Conservation (phyloP, 2,797 vertebrate genomes). For the Catostomus latipinnis region DNA sequence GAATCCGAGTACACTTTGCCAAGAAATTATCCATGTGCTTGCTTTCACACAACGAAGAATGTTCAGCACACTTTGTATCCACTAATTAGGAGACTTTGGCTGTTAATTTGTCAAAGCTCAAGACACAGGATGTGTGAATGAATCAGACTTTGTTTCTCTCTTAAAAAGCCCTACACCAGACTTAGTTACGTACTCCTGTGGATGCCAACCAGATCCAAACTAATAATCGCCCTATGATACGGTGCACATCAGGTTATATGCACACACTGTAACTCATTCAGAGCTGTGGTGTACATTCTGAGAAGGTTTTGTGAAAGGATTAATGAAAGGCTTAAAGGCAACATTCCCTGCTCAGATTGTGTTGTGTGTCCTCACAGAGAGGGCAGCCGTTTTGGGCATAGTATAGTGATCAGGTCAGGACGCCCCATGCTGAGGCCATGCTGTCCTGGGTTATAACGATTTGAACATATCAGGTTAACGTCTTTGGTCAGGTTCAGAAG, state of each 20-base stretch:
- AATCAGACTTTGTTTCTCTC: slow-evolving; percentile 10
- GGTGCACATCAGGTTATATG: background rate
- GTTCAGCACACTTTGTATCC: background rate
- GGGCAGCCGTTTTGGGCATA: slow-evolving; percentile 10
- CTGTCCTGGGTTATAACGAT: slow-evolving; percentile 12
- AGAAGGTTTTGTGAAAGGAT: slow-evolving; percentile 45
- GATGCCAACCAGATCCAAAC: background rate
- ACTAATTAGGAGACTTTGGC: background rate
- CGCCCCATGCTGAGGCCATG: slow-evolving; percentile 37
- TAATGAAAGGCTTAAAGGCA: slow-evolving; percentile 43
- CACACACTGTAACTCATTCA: background rate
- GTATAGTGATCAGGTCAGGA: slow-evolving; percentile 35
- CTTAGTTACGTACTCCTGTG: slow-evolving; percentile 4
- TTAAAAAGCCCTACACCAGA: background rate
- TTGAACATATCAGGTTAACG: background rate
- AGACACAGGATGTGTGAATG: background rate
- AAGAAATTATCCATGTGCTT: background rate
- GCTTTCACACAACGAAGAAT: background rate
- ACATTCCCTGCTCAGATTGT: slow-evolving; percentile 15
- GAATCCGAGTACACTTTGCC: background rate
- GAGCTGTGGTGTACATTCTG: slow-evolving; percentile 16
- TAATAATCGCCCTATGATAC: background rate
- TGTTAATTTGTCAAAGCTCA: slow-evolving; percentile 3
- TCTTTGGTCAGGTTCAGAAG: background rate
- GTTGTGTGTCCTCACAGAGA: slow-evolving; percentile 23